Conservation (phyloP, 2,888 invertebrate species). For the Agrotis clavis region DNA sequence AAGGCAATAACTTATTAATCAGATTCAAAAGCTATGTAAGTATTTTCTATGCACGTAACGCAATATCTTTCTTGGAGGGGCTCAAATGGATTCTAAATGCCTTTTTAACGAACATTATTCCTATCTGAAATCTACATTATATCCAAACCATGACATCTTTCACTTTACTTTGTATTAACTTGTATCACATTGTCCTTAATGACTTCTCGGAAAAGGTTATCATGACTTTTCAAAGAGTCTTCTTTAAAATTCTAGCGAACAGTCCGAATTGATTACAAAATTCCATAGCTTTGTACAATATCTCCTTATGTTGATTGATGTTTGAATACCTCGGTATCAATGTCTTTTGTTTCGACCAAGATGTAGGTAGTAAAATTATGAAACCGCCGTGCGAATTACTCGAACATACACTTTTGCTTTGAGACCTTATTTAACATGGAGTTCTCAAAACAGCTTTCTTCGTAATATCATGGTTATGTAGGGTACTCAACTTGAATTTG, state of each 20-base stretch:
- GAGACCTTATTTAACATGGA: neutral
- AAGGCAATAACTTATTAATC: neutral
- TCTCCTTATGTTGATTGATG: conserved; percentile 46
- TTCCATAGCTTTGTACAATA: conserved; percentile 22
- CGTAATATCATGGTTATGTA: conserved; percentile 3
- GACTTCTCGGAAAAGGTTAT: neutral
- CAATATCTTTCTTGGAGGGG: neutral
- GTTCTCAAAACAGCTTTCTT: conserved; percentile 27
- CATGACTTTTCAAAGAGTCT: neutral
- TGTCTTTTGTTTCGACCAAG: conserved; percentile 50
- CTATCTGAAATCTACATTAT: neutral
- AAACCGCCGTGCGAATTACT: conserved; percentile 47
- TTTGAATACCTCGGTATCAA: conserved; percentile 53
- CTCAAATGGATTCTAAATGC: conserved; percentile 12
- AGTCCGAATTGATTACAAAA: conserved; percentile 33
- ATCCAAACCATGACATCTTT: conserved; percentile 8
- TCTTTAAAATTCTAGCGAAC: neutral
- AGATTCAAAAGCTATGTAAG: neutral
- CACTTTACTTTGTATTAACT: conserved; percentile 11
- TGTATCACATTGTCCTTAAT: neutral
- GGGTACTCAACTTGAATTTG: conserved; percentile 4
- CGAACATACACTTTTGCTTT: conserved; percentile 12
- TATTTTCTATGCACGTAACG: conserved; percentile 3
- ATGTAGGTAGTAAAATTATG: conserved; percentile 48
- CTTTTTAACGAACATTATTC: neutral